Evolutionary conservation across 1,140 invertebrate species (phyloP).

Genomic region (Cotesia glomerata): DNA sequence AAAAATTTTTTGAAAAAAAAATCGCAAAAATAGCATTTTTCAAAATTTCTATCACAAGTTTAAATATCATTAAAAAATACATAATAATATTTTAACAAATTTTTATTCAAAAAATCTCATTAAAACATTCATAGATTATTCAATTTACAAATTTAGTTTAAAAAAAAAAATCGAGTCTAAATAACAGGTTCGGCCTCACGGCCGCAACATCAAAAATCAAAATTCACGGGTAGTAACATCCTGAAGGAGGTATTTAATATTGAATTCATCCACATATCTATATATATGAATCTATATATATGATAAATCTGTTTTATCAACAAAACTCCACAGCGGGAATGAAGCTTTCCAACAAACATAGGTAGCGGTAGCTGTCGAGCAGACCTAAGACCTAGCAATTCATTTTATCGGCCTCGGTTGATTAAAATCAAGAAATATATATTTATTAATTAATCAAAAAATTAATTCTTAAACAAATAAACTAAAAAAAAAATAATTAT

Average conservation of each 20-base stretch:
- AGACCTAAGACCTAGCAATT: not conserved
- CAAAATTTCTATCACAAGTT: too few relatives aligned
- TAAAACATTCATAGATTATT: too few relatives aligned
- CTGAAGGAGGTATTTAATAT: constrained; percentile 25
- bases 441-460: not conserved
- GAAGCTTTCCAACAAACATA: not conserved
- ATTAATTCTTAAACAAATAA: too few relatives aligned
- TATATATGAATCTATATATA: not conserved
- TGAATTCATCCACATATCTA: not conserved
- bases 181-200: constrained; percentile 24
- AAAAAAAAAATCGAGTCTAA: constrained; percentile 1
- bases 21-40: too few relatives aligned
- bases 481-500: too few relatives aligned
- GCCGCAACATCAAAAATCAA: constrained; percentile 31
- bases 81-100: too few relatives aligned
- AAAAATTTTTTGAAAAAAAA: too few relatives aligned
- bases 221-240: constrained; percentile 23
- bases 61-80: too few relatives aligned
- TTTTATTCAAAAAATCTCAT: too few relatives aligned
- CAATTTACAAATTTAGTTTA: too few relatives aligned
- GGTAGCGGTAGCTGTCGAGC: not conserved
- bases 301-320: constrained; percentile 4
- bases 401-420: constrained; percentile 9
- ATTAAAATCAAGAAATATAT: not conserved
- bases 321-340: not conserved